Base-by-base conservation (phyloP, 2,797 vertebrate genomes). In the Mycteria americana region DNA sequence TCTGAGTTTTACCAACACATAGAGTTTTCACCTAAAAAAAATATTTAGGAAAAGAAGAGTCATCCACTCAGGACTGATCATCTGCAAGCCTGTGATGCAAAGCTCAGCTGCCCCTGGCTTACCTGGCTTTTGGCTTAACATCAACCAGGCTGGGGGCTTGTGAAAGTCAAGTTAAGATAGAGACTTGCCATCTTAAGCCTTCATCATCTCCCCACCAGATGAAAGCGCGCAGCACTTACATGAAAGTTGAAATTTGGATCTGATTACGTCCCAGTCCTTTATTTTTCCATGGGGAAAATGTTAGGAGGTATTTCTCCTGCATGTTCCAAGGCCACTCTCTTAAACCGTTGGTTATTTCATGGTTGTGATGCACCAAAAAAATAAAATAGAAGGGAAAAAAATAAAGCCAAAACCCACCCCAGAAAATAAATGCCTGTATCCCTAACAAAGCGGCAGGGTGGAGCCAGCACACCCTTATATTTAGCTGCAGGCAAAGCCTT, bases 401-500 rank as follows among this genome's bases (percentile, higher is more conserved):
- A 89, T 8, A 75, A 83, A 56, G 70, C 19, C 35, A 74, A 96
- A 91, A 69, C 56, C 63, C 68, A 90, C 12, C n/a, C 83, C 57
- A 79, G 93, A 85, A 95, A 93, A 97, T 83, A 92, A 91, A 84
- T 63, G 92, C 67, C 77, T 62, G 69, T 54, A 83, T 63, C 83
- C 64, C 64, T 69, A 90, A 91, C 72, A 82, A 78, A 92, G 87
- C 74, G 14, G 39, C 82, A 95, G 60, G 85, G 92, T 93, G 92
- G 89, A 96, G 88, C 75, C 45, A 81, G 65, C 12, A 48, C 68
- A 87, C 81, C 90, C 94, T 96, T 92, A 85, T 70, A 88, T 76
- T 91, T 93, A 95, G 93, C 81, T 73, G 46, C 79, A 91, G 86
- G 93, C 39, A 78, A 91, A 95, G 76, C 92, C 88, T 93, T 95